Evolutionary conservation across 23 tunicate species (phyloP).

Genomic region (Pegea sp.): DNA sequence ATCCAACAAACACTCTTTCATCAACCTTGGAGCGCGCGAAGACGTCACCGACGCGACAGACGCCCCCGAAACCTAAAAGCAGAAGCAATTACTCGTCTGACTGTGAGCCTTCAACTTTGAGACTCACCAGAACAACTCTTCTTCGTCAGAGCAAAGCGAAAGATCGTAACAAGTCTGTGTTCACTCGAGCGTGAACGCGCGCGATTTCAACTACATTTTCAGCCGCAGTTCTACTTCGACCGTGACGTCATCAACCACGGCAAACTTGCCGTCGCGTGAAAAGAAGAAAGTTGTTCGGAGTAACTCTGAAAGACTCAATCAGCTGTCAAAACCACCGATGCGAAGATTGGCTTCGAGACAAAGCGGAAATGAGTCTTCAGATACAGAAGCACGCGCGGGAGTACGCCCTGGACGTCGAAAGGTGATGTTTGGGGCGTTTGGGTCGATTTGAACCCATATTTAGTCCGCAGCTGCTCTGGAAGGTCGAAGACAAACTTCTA

Average conservation of each 20-base stretch:
- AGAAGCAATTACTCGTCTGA: slow-evolving; percentile 22
- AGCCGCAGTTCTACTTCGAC: too few species aligned
- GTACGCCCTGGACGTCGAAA: too few species aligned
- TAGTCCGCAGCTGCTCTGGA: too few species aligned
- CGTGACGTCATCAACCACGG: too few species aligned
- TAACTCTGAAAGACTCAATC: slow-evolving; percentile 30
- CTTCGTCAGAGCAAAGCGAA: slow-evolving; percentile 56
- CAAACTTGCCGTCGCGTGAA: too few species aligned
- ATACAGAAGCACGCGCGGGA: slow-evolving; percentile 22
- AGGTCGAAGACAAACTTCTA: not conserved
- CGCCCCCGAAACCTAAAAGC: not conserved
- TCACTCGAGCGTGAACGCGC: too few species aligned
- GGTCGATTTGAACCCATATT: too few species aligned
- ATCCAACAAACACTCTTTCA: not conserved
- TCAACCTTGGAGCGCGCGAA: not conserved
- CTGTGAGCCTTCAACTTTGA: slow-evolving; percentile 15
- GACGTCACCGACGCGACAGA: not conserved
- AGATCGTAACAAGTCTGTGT: slow-evolving; percentile 11
- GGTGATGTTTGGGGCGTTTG: too few species aligned
- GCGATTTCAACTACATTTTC: too few species aligned
- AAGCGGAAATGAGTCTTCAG: slow-evolving; percentile 44
- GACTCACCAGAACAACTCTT: slow-evolving; percentile 57
- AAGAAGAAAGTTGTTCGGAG: slow-evolving; percentile 11
- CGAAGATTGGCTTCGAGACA: slow-evolving; percentile 24
- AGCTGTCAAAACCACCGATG: slow-evolving; percentile 68